Percentiles rank a stretch among this genome's conserved stretches.
Evolutionary conservation across 1,140 invertebrate genomes (phyloP).

Genomic region (Tigriopus japonicus): DNA sequence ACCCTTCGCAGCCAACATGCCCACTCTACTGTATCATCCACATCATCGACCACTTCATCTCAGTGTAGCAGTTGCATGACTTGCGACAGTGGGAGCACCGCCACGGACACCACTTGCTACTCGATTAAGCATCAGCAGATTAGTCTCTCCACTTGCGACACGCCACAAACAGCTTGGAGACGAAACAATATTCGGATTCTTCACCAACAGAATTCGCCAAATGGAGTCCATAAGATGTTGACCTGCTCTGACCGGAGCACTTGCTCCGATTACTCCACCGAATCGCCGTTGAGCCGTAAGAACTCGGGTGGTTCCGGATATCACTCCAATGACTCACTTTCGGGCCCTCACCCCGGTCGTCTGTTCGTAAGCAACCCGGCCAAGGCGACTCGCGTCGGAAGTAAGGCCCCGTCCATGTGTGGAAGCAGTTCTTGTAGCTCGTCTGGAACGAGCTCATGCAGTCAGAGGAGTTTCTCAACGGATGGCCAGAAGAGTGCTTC

Average conservation of each 20-base stretch:
- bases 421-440: no score
- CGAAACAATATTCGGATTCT: conserved; percentile 19
- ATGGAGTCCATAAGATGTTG: neutral
- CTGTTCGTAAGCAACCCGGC: no score
- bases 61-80: neutral
- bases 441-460: no score
- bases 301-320: conserved; percentile 7
- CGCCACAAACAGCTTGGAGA: conserved; percentile 20
- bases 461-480: no score
- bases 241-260: neutral
- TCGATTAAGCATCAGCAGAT: conserved; percentile 20
- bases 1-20: no score
- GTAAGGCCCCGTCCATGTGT: no score
- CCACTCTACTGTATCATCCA: neutral
- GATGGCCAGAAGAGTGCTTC: no score
- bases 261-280: conserved; percentile 15
- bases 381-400: no score
- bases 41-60: neutral
- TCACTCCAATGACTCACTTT: neutral
- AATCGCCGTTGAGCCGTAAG: neutral
- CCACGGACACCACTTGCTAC: conserved; percentile 9
- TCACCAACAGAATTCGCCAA: neutral
- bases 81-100: neutral
- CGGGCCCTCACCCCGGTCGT: no score
- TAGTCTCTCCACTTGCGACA: conserved; percentile 24